Percentiles rank a stretch among this genome's conserved stretches.
phyloP scores from a whole-genome alignment of 2,797 vertebrate genomes.

The Synanceia verrucosa region DNA sequence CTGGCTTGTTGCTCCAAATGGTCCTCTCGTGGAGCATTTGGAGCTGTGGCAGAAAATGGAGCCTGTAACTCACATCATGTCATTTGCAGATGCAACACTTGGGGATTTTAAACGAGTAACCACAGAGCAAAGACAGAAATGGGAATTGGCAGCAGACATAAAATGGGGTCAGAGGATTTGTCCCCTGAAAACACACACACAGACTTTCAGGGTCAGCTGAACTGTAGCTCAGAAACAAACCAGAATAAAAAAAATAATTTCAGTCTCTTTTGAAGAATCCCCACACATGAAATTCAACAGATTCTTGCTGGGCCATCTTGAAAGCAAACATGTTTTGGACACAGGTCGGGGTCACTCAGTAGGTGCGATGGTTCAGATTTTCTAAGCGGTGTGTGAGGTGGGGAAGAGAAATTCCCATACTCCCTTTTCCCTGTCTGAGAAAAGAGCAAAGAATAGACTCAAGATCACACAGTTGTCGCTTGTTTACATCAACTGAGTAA shows the following conservation, averaged over 20 bases:
- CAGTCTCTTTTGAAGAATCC: conserved; percentile 36
- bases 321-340: conserved; percentile 23
- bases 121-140: conserved; percentile 81
- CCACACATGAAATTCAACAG: conserved; percentile 22
- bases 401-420: conserved; percentile 62
- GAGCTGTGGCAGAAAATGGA: conserved; percentile 84
- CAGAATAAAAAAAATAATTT: conserved; percentile 35
- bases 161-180: conserved; percentile 80
- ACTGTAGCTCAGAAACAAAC: conserved; percentile 1
- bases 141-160: conserved; percentile 82
- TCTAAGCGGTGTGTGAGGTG: conserved; percentile 34
- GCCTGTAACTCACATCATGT: conserved; percentile 85
- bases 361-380: conserved; percentile 35
- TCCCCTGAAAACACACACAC: conserved; percentile 33
- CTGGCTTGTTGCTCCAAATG: conserved; percentile 72
- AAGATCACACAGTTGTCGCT: conserved; percentile 62
- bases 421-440: conserved; percentile 44
- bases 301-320: conserved; percentile 19
- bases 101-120: conserved; percentile 80
- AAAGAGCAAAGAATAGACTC: conserved; percentile 56
- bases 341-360: conserved; percentile 39
- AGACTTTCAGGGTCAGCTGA: conserved; percentile 35
- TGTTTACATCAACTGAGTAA: conserved; percentile 66
- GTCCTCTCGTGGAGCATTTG: conserved; percentile 82
- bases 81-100: conserved; percentile 83